phyloP scores from a whole-genome alignment of 37 sponge, comb jelly and placozoan genomes.

The Halichondria panicea region DNA sequence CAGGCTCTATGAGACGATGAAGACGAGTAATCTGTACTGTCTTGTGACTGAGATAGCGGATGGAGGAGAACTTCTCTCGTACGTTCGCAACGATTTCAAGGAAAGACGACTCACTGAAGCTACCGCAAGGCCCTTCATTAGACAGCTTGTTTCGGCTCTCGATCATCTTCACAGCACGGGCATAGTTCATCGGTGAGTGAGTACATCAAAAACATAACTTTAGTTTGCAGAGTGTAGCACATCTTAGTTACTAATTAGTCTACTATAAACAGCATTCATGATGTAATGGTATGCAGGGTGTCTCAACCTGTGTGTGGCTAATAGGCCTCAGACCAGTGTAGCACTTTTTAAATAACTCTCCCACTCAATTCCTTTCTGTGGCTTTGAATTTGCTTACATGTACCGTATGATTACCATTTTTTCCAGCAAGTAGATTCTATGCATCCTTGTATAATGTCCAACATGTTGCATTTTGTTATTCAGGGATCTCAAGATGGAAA shows the following conservation, averaged over 20 bases:
- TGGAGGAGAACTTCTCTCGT: slow-evolving; percentile 90
- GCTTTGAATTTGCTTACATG: slow-evolving; percentile 1
- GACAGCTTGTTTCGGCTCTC: slow-evolving; percentile 94
- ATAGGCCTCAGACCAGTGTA: no score
- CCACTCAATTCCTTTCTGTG: no score
- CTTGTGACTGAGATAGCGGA: slow-evolving; percentile 95
- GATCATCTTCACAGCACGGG: slow-evolving; percentile 84
- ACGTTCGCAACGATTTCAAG: slow-evolving; percentile 84
- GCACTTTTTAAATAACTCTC: no score
- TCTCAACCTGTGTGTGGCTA: no score
- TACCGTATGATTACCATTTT: neutral
- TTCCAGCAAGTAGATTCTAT: neutral
- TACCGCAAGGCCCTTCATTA: slow-evolving; percentile 76
- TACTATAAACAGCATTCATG: no score
- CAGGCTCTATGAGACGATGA: slow-evolving; percentile 98
- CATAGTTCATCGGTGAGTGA: slow-evolving; percentile 86
- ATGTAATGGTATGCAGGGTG: no score
- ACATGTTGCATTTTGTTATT: neutral
- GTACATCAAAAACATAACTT: no score
- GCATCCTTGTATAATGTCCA: neutral
- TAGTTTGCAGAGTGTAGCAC: no score
- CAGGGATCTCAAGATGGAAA: slow-evolving; percentile 98
- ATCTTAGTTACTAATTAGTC: no score
- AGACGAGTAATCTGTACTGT: slow-evolving; percentile 91
- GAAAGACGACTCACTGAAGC: slow-evolving; percentile 83